phyloP scores from a whole-genome alignment of 1,140 invertebrate species.

The Idris sp. region DNA sequence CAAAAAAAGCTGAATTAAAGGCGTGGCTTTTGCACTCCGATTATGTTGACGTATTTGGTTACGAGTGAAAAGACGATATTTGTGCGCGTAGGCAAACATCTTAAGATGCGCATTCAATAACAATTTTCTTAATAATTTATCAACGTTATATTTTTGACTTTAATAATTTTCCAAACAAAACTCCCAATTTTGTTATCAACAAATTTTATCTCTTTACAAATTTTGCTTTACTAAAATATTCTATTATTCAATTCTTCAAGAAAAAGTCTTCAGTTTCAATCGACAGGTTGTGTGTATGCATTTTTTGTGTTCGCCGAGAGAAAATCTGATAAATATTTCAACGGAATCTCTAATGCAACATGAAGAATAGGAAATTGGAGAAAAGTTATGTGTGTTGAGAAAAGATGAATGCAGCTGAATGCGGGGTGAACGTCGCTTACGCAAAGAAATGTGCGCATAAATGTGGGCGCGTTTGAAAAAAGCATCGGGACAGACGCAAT shows the following conservation, averaged over 20 bases:
- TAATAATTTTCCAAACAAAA: too few species aligned
- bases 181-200: too few species aligned
- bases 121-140: too few species aligned
- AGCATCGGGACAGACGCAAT: slow-evolving; percentile 44
- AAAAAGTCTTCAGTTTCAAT: too few species aligned
- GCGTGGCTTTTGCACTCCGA: slow-evolving; percentile 67
- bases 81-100: slow-evolving; percentile 38
- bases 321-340: slow-evolving; percentile 47
- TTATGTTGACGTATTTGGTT: slow-evolving; percentile 73
- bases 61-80: slow-evolving; percentile 62
- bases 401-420: slow-evolving; percentile 52
- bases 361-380: slow-evolving; percentile 46
- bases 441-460: slow-evolving; percentile 49
- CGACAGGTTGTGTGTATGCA: too few species aligned
- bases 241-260: too few species aligned
- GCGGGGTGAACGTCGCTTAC: slow-evolving; percentile 56
- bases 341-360: slow-evolving; percentile 11
- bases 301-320: neutral
- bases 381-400: slow-evolving; percentile 42
- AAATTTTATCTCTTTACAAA: too few species aligned
- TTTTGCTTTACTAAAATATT: too few species aligned
- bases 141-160: too few species aligned
- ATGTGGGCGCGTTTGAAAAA: slow-evolving; percentile 49
- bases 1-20: slow-evolving; percentile 58
- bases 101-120: slow-evolving; percentile 8